Conservation (phyloP, 2,888 invertebrate species). For the Junonia oenone region DNA sequence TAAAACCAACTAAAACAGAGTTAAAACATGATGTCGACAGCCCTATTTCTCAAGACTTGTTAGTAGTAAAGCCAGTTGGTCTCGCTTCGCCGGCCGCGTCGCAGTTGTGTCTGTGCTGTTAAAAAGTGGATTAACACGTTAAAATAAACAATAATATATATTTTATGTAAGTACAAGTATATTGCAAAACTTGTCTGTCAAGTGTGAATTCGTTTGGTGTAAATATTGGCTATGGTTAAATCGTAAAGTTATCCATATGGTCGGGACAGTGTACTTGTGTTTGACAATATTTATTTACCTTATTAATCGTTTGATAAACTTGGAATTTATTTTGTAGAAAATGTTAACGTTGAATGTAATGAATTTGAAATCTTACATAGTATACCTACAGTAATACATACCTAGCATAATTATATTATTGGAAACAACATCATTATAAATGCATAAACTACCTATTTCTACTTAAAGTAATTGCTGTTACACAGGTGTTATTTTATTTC, state of each 20-base stretch:
- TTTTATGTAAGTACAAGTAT: neutral
- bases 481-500: neutral
- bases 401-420: neutral
- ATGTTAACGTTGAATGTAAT: too few relatives aligned
- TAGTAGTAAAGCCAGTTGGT: constrained; percentile 46
- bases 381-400: too few relatives aligned
- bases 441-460: too few relatives aligned
- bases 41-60: constrained; percentile 6
- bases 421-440: neutral
- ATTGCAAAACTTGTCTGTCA: neutral
- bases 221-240: neutral
- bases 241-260: neutral
- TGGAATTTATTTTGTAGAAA: neutral
- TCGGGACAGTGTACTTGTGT: neutral
- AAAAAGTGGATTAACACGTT: neutral
- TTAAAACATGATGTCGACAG: constrained; percentile 10
- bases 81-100: constrained; percentile 45
- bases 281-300: neutral
- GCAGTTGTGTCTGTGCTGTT: constrained; percentile 27
- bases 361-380: too few relatives aligned
- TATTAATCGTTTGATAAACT: neutral
- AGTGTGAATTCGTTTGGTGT: neutral
- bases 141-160: neutral
- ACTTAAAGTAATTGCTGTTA: neutral
- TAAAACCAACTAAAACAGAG: too few relatives aligned